These are phyloP conservation scores for Leptarthrus brevirostris DNA, from an alignment of 2,888 invertebrate genomes.

Conservation along the genomic window DNA sequence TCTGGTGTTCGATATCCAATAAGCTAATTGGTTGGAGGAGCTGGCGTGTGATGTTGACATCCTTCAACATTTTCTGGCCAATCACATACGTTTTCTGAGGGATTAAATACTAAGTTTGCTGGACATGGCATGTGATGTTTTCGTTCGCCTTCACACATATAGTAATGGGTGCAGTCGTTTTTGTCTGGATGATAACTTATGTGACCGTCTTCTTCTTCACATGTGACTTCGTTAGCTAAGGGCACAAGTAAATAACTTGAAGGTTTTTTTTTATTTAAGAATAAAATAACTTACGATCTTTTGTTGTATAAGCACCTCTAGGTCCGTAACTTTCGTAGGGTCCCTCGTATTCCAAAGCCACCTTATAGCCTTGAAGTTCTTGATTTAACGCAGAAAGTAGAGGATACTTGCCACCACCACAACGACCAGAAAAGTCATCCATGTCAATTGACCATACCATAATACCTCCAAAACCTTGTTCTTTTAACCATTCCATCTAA, in stretches of 20 bases:
- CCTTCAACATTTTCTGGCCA: slow-evolving; percentile 96
- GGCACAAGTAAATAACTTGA: slow-evolving; percentile 54
- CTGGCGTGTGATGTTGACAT: slow-evolving; percentile 78
- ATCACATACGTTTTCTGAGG: slow-evolving; percentile 93
- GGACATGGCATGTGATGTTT: slow-evolving; percentile 98
- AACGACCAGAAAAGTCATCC: slow-evolving; percentile 93
- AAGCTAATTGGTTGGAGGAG: slow-evolving; percentile 68
- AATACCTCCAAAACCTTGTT: slow-evolving; percentile 93
- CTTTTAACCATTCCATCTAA: slow-evolving; percentile 92
- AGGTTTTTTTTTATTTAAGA: neutral
- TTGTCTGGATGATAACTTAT: slow-evolving; percentile 93
- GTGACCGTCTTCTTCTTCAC: slow-evolving; percentile 94
- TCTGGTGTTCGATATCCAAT: neutral
- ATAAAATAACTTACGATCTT: slow-evolving; percentile 92
- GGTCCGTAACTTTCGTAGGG: slow-evolving; percentile 81
- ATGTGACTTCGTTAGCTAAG: slow-evolving; percentile 86
- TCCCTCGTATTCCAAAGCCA: slow-evolving; percentile 84
- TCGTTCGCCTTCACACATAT: slow-evolving; percentile 95
- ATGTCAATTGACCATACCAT: slow-evolving; percentile 97
- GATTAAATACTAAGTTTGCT: slow-evolving; percentile 90
- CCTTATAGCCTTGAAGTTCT: slow-evolving; percentile 85
- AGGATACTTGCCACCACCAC: slow-evolving; percentile 91
- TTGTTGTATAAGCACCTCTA: slow-evolving; percentile 83
- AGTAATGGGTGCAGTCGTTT: slow-evolving; percentile 92
- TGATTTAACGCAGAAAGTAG: slow-evolving; percentile 87